Percentiles rank a stretch among this genome's conserved stretches.
Conservation (phyloP, 2,113 vertebrate genomes). For the Myrmophylax atrothorax region DNA sequence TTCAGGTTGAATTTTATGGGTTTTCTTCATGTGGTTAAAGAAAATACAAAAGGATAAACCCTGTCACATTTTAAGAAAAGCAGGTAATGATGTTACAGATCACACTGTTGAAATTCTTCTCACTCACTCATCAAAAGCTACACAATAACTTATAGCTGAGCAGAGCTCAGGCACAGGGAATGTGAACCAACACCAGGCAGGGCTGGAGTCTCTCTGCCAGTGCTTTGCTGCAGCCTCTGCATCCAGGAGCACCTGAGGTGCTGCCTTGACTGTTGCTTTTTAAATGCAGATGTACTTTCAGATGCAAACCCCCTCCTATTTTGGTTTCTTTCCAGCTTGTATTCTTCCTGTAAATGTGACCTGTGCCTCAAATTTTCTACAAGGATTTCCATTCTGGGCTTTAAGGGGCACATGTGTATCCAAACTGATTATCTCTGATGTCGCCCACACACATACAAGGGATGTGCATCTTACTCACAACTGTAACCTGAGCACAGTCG, state of each 20-base stretch:
- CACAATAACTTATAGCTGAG: neutral
- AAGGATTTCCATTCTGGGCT: neutral
- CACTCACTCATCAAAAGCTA: neutral
- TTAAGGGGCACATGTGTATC: neutral
- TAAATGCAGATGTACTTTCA: slow-evolving; percentile 2
- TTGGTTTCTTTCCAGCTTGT: fast-evolving
- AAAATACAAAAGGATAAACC: slow-evolving; percentile 4
- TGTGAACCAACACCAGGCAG: fast-evolving
- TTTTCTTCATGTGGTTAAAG: neutral
- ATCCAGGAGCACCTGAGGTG: neutral
- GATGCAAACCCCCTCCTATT: neutral
- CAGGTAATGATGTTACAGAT: neutral
- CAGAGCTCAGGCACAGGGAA: neutral
- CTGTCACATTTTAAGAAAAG: neutral
- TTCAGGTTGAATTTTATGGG: slow-evolving; percentile 12
- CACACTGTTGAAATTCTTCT: slow-evolving; percentile 3
- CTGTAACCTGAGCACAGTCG: neutral
- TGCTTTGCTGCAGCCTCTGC: neutral
- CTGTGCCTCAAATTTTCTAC: neutral
- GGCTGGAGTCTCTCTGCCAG: neutral
- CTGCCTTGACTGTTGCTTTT: neutral
- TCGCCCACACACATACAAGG: neutral
- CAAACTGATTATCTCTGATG: neutral
- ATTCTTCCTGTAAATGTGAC: neutral
- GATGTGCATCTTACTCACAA: neutral